Evolutionary conservation across 2,113 vertebrate species (phyloP).

Genomic region (Mormyrus iriodes): DNA sequence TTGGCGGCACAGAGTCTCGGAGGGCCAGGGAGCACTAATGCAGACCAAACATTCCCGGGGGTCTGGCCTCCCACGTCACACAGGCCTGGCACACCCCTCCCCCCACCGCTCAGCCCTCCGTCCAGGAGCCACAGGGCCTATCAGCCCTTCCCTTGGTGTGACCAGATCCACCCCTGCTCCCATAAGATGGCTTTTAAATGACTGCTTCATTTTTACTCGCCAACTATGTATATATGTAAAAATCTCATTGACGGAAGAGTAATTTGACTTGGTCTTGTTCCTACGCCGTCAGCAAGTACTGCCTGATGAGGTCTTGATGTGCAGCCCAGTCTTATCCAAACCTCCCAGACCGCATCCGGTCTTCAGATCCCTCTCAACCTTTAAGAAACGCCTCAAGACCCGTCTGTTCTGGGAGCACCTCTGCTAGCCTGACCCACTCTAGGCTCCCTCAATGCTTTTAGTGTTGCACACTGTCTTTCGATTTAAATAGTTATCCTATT

Average conservation of each 20-base stretch:
- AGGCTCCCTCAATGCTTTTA: neutral
- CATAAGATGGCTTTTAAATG: neutral
- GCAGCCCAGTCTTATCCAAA: neutral
- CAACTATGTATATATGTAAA: neutral
- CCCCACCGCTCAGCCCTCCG: neutral
- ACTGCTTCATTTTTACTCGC: neutral
- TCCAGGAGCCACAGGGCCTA: neutral
- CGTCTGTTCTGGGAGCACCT: neutral
- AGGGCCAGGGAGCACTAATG: conserved; percentile 1
- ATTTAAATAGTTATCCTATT: neutral
- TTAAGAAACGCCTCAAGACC: neutral
- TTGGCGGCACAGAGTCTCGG: neutral
- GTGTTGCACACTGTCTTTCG: neutral
- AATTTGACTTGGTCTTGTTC: neutral
- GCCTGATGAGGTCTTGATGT: neutral
- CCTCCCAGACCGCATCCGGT: neutral
- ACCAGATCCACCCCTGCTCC: neutral
- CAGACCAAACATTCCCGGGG: conserved; percentile 3
- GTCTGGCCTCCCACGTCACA: conserved; percentile 7
- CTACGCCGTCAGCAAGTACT: neutral
- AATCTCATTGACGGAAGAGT: neutral
- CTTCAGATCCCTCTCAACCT: neutral
- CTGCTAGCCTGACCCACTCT: neutral
- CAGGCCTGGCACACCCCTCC: neutral
- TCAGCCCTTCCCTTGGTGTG: neutral